Evolutionary conservation across 2,113 vertebrate species (phyloP).

Genomic region (Rattus rattus): DNA sequence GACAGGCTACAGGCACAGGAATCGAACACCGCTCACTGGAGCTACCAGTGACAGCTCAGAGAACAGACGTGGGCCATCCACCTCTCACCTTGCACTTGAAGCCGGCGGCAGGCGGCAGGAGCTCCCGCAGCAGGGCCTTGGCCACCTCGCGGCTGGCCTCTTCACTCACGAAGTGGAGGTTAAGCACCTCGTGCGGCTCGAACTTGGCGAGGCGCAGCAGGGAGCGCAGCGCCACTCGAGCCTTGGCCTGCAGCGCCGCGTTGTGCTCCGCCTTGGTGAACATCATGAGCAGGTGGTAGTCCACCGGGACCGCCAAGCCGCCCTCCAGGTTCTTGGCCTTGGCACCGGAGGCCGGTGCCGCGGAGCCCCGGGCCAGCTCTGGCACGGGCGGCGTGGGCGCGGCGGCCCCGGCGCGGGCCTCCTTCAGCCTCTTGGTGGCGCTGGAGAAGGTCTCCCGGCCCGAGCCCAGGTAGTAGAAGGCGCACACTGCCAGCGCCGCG

Average conservation of each 20-base stretch:
- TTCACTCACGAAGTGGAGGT: slow-evolving; percentile 89
- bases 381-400: slow-evolving; percentile 50
- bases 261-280: slow-evolving; percentile 94
- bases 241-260: slow-evolving; percentile 83
- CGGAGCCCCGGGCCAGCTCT: slow-evolving; percentile 40
- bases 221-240: slow-evolving; percentile 85
- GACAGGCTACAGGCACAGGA: no score
- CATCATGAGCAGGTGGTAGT: slow-evolving; percentile 94
- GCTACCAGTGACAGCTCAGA: neutral
- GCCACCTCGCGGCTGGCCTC: slow-evolving; percentile 90
- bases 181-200: slow-evolving; percentile 81
- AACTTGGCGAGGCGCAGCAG: slow-evolving; percentile 84
- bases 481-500: slow-evolving; percentile 92
- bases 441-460: slow-evolving; percentile 95
- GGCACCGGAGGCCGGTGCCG: slow-evolving; percentile 82
- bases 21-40: neutral
- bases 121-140: slow-evolving; percentile 89
- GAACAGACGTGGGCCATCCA: neutral
- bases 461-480: slow-evolving; percentile 95
- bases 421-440: slow-evolving; percentile 93
- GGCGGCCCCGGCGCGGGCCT: slow-evolving; percentile 84
- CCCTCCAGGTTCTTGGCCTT: slow-evolving; percentile 74
- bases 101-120: slow-evolving; percentile 88
- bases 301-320: slow-evolving; percentile 70
- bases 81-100: slow-evolving; percentile 92